Evolutionary conservation across 1,140 invertebrate genomes (phyloP).

Genomic region (Lineus longissimus): DNA sequence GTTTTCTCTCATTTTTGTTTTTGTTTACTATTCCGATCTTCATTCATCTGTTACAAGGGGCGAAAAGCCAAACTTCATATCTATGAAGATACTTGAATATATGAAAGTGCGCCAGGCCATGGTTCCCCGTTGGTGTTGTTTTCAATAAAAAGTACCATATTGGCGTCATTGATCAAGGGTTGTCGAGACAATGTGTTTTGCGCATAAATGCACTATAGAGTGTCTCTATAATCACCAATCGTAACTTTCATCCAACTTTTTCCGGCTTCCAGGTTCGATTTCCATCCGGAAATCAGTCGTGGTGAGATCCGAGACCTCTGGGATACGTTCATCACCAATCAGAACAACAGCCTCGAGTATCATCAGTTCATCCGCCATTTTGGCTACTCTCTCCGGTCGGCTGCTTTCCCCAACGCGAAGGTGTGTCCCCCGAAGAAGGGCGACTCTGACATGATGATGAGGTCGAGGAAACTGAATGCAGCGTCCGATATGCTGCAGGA

Average conservation of each 20-base stretch:
- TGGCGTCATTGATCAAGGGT: too few species aligned
- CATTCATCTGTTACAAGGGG: too few species aligned
- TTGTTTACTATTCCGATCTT: too few species aligned
- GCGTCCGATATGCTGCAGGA: slow-evolving; percentile 50
- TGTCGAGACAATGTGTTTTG: too few species aligned
- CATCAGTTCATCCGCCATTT: slow-evolving; percentile 53
- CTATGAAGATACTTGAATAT: too few species aligned
- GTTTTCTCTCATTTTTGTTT: too few species aligned
- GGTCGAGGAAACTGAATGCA: slow-evolving; percentile 51
- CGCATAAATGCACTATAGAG: too few species aligned
- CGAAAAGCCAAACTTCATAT: too few species aligned
- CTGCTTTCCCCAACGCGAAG: slow-evolving; percentile 52
- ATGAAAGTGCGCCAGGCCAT: too few species aligned
- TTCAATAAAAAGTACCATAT: too few species aligned
- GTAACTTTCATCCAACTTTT: not conserved
- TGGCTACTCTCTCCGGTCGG: slow-evolving; percentile 47
- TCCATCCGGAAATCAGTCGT: slow-evolving; percentile 45
- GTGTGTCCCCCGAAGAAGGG: slow-evolving; percentile 46
- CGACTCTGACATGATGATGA: slow-evolving; percentile 51
- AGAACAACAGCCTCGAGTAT: slow-evolving; percentile 48
- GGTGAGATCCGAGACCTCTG: slow-evolving; percentile 52
- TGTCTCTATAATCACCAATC: too few species aligned
- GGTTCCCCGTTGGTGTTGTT: too few species aligned
- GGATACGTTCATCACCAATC: slow-evolving; percentile 52
- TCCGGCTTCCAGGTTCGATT: slow-evolving; percentile 38